These are phyloP conservation scores for Cecropterus lyciades DNA, from an alignment of 1,140 invertebrate species.

Conservation along the genomic window DNA sequence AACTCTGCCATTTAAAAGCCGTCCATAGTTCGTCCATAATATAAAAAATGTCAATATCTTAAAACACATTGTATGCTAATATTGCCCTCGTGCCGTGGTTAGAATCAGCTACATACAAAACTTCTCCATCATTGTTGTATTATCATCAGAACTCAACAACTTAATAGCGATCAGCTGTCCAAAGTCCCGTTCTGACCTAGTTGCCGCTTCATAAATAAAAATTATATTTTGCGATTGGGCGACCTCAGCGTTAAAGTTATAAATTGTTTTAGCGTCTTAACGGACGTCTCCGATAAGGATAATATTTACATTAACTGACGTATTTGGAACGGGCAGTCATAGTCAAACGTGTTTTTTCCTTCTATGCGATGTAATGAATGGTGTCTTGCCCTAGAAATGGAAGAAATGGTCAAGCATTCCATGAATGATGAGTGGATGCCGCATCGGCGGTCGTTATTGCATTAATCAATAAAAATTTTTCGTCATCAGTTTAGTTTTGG, in stretches of 20 bases:
- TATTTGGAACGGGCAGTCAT: constrained; percentile 9
- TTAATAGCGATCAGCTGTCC: constrained; percentile 5
- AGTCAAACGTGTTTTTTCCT: constrained; percentile 15
- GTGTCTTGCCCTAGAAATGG: constrained; percentile 12
- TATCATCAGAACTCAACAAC: neutral
- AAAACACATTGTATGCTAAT: neutral
- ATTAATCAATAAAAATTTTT: no score
- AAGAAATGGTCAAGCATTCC: constrained; percentile 6
- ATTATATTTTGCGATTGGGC: neutral
- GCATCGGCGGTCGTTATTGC: no score
- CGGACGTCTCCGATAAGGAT: constrained; percentile 10
- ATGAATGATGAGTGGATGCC: neutral
- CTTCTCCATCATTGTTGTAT: constrained; percentile 23
- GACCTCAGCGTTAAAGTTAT: constrained; percentile 1
- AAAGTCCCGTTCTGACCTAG: constrained; percentile 24
- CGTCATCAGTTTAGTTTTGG: no score
- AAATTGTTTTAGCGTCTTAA: constrained; percentile 3
- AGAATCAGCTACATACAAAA: neutral
- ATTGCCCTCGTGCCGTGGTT: neutral
- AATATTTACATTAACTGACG: constrained; percentile 14
- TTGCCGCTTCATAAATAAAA: constrained; percentile 9
- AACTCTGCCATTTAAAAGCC: no score
- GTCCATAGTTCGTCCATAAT: no score
- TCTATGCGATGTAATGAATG: neutral
- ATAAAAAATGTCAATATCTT: no score